A percentile compares a stretch with the other conserved stretches of the same genome.
Evolutionary conservation across 2,888 invertebrate genomes (phyloP).

Genomic region (Morinoia aosen): DNA sequence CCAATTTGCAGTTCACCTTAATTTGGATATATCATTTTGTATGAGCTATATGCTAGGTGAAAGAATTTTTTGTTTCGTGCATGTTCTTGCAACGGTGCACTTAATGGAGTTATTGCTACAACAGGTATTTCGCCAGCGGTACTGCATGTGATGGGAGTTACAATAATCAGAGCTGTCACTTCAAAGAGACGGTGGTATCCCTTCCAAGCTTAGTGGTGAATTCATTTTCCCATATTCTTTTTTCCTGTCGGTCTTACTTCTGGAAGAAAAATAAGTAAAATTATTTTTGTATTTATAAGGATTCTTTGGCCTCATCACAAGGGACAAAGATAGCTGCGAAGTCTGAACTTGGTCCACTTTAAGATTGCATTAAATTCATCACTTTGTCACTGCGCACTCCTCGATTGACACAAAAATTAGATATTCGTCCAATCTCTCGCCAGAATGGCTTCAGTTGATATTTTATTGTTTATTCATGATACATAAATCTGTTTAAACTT

Average conservation of each 20-base stretch:
- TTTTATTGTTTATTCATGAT: background rate
- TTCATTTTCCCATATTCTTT: too few relatives aligned
- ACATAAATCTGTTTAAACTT: conserved; percentile 3
- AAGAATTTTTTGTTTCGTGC: too few relatives aligned
- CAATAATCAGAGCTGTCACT: too few relatives aligned
- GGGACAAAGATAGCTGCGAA: background rate
- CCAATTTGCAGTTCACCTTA: too few relatives aligned
- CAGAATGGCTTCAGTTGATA: background rate
- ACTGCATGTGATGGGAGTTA: too few relatives aligned
- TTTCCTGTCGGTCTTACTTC: background rate
- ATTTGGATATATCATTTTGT: too few relatives aligned
- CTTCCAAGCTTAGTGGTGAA: too few relatives aligned
- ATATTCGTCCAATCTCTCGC: background rate
- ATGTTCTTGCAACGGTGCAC: too few relatives aligned
- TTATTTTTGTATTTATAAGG: background rate
- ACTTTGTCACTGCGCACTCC: background rate
- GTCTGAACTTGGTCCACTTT: background rate
- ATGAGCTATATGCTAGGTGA: too few relatives aligned
- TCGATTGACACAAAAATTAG: background rate
- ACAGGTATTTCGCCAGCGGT: too few relatives aligned
- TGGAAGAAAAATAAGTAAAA: background rate
- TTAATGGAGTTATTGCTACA: too few relatives aligned
- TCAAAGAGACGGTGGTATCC: too few relatives aligned
- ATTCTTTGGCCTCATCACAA: background rate
- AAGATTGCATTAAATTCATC: background rate